Evolutionary conservation across 2,888 invertebrate species (phyloP), one percentile per base, ranked within the genome.

Genomic region (Sphaerolaimus hirsutus): DNA sequence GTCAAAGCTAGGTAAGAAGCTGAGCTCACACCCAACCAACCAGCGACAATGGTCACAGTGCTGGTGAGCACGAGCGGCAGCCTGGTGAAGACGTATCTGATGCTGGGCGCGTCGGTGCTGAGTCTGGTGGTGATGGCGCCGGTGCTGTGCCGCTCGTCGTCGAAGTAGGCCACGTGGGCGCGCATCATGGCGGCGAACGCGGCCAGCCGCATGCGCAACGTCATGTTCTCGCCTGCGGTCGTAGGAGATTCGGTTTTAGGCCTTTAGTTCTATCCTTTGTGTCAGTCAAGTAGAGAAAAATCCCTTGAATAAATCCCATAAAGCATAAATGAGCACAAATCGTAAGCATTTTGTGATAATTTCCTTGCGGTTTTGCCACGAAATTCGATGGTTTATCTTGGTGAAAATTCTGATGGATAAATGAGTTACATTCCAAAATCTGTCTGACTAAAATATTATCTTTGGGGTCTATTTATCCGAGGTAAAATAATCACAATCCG

Each of bases 141-240:
- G 25, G 65, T 59, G 14, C 62, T 59, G 51, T 65, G 57, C 5
- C 58, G 51, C 38, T 64, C 54, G 44, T 66, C 58, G 55, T 69
- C 69, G 50, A 65, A 68, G 64, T 69, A 70, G 2, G 58, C 63
- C 25, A 67, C 58, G 45, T 68, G 62, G 54, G 69, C 69, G 17
- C 65, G 52, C 36, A 70, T 48, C 27, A 69, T 61, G 45, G 66
- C 67, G 24, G 53, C 52, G 51, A 70, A 69, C 2, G 67, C 63
- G 48, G 62, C 55, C 21, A 63, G 51, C 22, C 71, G 58, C 7
- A 66, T 53, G 46, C 63, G 56, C 50, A 58, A 61, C 14, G 66
- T 65, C 52, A 65, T 47, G 23, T 53, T 56, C 48, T 66, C 66
- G 65, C 66, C 22, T 64, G 64, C 4, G 58, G 47, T 2, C 66